Evolutionary conservation across 2,113 vertebrate species (phyloP).

Genomic region (Actinemys pallida): DNA sequence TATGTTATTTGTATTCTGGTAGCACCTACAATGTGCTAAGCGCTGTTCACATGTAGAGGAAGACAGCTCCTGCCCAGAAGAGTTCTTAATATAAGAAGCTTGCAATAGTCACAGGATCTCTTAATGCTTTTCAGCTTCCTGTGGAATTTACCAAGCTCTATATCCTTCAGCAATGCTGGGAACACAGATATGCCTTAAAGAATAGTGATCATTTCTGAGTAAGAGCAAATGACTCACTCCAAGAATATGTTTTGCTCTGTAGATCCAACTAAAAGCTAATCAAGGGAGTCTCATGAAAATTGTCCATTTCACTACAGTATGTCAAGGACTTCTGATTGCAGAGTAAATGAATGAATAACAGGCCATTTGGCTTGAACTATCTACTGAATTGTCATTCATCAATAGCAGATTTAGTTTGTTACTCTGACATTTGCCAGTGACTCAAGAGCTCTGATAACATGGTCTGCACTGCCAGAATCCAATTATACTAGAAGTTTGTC

Average conservation of each 20-base stretch:
- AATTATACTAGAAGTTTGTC: conserved; percentile 14
- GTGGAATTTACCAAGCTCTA: background rate
- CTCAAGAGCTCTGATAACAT: conserved; percentile 9
- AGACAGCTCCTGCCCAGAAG: background rate
- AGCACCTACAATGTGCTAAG: background rate
- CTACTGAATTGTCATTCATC: conserved; percentile 11
- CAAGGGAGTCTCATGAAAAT: background rate
- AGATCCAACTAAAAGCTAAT: background rate
- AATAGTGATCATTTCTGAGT: conserved; percentile 8
- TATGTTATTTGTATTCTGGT: background rate
- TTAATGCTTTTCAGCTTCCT: background rate
- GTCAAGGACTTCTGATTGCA: background rate
- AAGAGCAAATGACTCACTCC: background rate
- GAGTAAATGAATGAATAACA: conserved; percentile 26
- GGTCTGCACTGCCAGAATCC: background rate
- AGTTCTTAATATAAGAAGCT: background rate
- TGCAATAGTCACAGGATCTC: background rate
- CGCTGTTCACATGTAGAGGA: background rate
- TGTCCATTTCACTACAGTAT: conserved; percentile 11
- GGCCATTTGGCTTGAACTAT: conserved; percentile 39
- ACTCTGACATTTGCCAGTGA: conserved; percentile 14
- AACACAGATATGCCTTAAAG: background rate
- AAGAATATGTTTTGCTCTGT: background rate
- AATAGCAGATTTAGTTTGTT: conserved; percentile 26
- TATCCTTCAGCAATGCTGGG: background rate